Evolutionary conservation across 2,888 invertebrate genomes (phyloP).

Genomic region (Bhutanitis thaidina): DNA sequence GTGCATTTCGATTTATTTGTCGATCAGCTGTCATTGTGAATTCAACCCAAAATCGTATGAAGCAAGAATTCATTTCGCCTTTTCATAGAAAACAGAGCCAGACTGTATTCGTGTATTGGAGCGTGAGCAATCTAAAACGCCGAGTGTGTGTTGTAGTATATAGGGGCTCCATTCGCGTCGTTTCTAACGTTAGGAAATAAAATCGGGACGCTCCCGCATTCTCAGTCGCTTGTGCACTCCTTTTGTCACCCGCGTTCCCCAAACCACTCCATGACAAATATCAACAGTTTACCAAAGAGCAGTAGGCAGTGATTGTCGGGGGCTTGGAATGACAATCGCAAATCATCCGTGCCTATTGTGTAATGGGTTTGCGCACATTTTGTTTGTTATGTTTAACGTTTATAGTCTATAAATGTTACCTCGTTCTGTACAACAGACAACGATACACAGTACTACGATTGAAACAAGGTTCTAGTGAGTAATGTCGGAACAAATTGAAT

Average conservation of each 20-base stretch:
- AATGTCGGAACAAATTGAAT: too few relatives aligned
- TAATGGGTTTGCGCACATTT: too few relatives aligned
- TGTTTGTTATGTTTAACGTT: too few relatives aligned
- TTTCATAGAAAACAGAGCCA: conserved; percentile 25
- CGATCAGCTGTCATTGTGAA: conserved; percentile 24
- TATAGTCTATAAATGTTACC: too few relatives aligned
- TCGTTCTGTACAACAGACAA: too few relatives aligned
- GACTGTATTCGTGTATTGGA: conserved; percentile 33
- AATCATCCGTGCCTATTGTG: background rate
- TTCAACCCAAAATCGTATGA: conserved; percentile 29
- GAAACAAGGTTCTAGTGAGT: too few relatives aligned
- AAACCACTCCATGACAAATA: conserved; percentile 26
- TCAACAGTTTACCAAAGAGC: conserved; percentile 11
- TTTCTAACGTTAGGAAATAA: conserved; percentile 32
- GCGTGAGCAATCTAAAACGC: conserved; percentile 35
- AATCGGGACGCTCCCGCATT: conserved; percentile 28
- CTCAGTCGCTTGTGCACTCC: conserved; percentile 35
- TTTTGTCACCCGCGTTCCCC: conserved; percentile 29
- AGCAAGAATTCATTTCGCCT: conserved; percentile 29
- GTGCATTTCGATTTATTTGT: conserved; percentile 29
- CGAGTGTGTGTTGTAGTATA: conserved; percentile 27
- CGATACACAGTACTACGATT: too few relatives aligned
- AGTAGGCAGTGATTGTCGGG: background rate
- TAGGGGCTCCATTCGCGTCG: conserved; percentile 34
- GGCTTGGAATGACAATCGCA: conserved; percentile 6